Evolutionary conservation across 2,888 invertebrate genomes (phyloP).

Genomic region (Leptopilina syphax): DNA sequence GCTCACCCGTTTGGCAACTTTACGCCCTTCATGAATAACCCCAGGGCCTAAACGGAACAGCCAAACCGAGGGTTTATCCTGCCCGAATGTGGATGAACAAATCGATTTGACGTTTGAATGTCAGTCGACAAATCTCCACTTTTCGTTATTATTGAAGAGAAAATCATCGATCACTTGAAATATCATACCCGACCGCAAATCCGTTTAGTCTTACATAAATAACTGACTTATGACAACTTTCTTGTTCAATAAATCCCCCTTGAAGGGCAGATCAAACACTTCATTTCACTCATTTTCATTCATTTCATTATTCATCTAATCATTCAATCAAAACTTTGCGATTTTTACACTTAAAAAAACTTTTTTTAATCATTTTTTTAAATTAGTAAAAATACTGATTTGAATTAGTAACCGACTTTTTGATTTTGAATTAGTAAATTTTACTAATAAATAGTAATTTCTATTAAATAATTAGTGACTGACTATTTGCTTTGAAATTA

Average conservation of each 20-base stretch:
- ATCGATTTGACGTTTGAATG: conserved; percentile 70
- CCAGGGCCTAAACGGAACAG: conserved; percentile 36
- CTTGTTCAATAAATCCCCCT: not conserved
- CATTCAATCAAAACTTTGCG: too few species aligned
- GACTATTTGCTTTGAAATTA: too few species aligned
- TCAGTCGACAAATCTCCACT: conserved; percentile 68
- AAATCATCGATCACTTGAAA: conserved; percentile 48
- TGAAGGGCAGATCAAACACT: not conserved
- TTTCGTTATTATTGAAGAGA: conserved; percentile 44
- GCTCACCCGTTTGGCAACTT: conserved; percentile 56
- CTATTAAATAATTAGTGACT: too few species aligned
- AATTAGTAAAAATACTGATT: too few species aligned
- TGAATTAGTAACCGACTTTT: too few species aligned
- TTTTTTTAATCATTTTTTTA: too few species aligned
- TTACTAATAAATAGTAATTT: too few species aligned
- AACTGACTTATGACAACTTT: conserved; percentile 14
- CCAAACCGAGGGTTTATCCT: conserved; percentile 12
- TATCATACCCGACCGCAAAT: not conserved
- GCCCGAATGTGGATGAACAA: conserved; percentile 64
- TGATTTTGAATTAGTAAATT: too few species aligned
- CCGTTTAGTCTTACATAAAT: not conserved
- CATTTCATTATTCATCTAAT: too few species aligned
- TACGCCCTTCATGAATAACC: conserved; percentile 53
- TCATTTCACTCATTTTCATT: not conserved
- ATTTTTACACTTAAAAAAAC: too few species aligned